Evolutionary conservation across 2,888 invertebrate genomes (phyloP), one percentile per base, ranked within the genome.

Genomic region (Dioctria rufipes): DNA sequence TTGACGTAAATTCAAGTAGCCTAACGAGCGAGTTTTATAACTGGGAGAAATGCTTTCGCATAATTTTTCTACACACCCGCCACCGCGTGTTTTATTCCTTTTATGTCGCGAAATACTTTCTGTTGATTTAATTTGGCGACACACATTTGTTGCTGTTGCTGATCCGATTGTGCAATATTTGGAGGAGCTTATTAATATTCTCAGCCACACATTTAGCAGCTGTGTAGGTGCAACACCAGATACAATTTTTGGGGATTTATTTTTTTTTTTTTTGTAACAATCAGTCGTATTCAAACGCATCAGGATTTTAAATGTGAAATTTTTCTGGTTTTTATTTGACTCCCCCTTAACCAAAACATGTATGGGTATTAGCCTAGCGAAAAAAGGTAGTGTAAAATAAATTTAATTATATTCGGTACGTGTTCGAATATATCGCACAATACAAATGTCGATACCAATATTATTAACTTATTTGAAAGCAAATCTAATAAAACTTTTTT

Each of bases 121-220:
- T 54, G 75, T 75, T 75, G 75, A 75, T 61, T 75, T 75, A 61
- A 77, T 77, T 77, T 63, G 9, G 46, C 46, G 25, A 37, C 77
- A 63, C 25, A 25, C 11, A 43, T 61, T 77, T 77, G 37, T 42
- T 60, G 61, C 61, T 60, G 8, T 54, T 40, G 46, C 37, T 46
- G 39, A 3, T 11, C 9, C 4, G 43, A 63, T 63, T 77, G 61
- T 77, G 63, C 46, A 77, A 77, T 63, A 43, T 49, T 46, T 5
- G 39, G 40, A 37, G 39, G 61, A 37, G 63, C 58, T 77, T n/a
- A 77, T 77, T 49, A 77, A 63, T 61, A 77, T 77, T 77, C 77
- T n/a, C 40, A 73, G 9, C 73, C 42, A 43, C 25, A 25, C 42
- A 73, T 43, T 54, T 60, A 11, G 25, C 58, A 39, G 40, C n/a